Evolutionary conservation across 2,888 invertebrate genomes (phyloP).

Genomic region (Antheraea assamensis): DNA sequence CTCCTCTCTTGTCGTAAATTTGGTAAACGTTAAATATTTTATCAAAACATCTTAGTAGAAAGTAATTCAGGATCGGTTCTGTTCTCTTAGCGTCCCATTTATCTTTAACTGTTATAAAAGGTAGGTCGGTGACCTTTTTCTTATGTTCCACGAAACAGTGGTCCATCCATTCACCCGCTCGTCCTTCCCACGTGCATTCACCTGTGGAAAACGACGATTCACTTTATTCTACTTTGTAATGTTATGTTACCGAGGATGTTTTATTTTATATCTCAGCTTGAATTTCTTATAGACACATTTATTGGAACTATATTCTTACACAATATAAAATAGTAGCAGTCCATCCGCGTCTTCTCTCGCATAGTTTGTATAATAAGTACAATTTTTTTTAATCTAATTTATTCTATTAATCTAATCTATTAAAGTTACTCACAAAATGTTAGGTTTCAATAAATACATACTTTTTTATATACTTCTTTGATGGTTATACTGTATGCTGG

Average conservation of each 20-base stretch:
- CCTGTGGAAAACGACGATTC: constrained; percentile 46
- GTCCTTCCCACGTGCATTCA: constrained; percentile 82
- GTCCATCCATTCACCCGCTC: constrained; percentile 84
- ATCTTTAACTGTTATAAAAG: constrained; percentile 75
- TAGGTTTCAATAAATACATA: too few relatives aligned
- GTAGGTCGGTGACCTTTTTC: constrained; percentile 75
- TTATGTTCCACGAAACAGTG: constrained; percentile 80
- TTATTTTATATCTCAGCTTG: neutral
- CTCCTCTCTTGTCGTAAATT: constrained; percentile 77
- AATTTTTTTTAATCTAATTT: too few relatives aligned
- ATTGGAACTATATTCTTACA: neutral
- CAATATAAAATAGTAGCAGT: neutral
- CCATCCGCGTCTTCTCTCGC: too few relatives aligned
- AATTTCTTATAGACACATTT: neutral
- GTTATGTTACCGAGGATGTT: neutral
- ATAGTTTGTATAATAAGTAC: too few relatives aligned
- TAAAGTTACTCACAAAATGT: too few relatives aligned
- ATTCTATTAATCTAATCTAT: too few relatives aligned
- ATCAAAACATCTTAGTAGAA: constrained; percentile 71
- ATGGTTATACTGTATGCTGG: too few relatives aligned
- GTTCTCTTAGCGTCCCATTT: constrained; percentile 74
- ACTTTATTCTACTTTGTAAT: neutral
- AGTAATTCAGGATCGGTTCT: constrained; percentile 76
- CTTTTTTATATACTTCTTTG: too few relatives aligned
- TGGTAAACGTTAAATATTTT: constrained; percentile 78